Conservation (phyloP, 2,888 invertebrate genomes). For the Agonum fuliginosum region DNA sequence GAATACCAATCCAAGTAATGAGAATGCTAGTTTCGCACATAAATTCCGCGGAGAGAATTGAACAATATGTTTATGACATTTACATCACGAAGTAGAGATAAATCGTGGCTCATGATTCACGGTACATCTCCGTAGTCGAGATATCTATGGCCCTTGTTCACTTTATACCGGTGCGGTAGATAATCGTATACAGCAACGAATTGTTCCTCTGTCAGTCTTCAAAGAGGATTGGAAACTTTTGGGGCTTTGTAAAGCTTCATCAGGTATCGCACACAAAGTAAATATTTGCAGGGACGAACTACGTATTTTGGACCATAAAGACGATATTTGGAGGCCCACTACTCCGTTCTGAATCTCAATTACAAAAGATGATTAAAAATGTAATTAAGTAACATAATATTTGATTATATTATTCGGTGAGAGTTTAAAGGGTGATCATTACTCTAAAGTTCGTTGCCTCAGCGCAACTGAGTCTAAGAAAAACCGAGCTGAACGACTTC, state of each 20-base stretch:
- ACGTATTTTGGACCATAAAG: too few species aligned
- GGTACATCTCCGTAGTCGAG: constrained; percentile 1
- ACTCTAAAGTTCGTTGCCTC: too few species aligned
- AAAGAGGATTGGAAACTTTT: constrained; percentile 37
- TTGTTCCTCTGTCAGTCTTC: neutral
- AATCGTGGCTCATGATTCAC: constrained; percentile 18
- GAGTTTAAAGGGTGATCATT: too few species aligned
- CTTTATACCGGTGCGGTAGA: neutral
- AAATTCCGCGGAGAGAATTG: constrained; percentile 12
- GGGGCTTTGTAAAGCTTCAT: constrained; percentile 24
- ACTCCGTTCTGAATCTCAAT: too few species aligned
- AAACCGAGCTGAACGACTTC: too few species aligned
- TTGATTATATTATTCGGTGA: too few species aligned
- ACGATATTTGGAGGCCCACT: too few species aligned
- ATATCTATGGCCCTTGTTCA: constrained; percentile 16
- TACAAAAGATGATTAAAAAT: too few species aligned
- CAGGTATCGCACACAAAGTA: neutral
- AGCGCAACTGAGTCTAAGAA: too few species aligned
- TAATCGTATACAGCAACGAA: too few species aligned
- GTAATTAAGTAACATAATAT: too few species aligned
- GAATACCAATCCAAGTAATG: neutral
- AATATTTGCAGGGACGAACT: too few species aligned
- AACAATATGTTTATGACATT: constrained; percentile 35
- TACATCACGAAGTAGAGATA: constrained; percentile 32
- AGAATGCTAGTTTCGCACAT: constrained; percentile 36